These are phyloP conservation scores for Phenacoccus solenopsis DNA, from an alignment of 1,140 invertebrate species.

Conservation along the genomic window DNA sequence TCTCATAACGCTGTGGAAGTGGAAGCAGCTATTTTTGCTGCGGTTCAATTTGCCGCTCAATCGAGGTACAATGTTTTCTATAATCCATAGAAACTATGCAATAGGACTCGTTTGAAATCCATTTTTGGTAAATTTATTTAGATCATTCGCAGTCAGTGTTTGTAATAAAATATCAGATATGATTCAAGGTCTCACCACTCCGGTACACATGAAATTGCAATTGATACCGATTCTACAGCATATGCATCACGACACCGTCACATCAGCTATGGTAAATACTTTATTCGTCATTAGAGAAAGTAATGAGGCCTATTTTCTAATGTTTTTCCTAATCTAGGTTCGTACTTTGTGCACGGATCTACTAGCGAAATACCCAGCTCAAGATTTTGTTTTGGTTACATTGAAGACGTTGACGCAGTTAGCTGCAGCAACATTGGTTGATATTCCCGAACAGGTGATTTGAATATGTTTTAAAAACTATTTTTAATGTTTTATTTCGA, in stretches of 20 bases:
- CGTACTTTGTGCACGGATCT: constrained; percentile 64
- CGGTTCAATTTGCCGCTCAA: constrained; percentile 80
- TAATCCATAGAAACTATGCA: too few species aligned
- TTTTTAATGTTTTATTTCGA: neutral
- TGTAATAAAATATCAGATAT: constrained; percentile 90
- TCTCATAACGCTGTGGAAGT: constrained; percentile 92
- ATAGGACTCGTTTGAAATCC: neutral
- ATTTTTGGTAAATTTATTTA: constrained; percentile 37
- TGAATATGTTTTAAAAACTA: neutral
- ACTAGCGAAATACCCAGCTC: constrained; percentile 71
- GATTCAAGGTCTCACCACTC: constrained; percentile 83
- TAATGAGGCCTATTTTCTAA: constrained; percentile 21
- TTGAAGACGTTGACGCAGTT: constrained; percentile 78
- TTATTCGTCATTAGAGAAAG: neutral
- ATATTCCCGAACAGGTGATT: constrained; percentile 76
- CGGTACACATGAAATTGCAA: constrained; percentile 79
- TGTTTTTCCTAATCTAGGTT: constrained; percentile 36
- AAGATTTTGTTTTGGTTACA: constrained; percentile 74
- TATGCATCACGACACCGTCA: constrained; percentile 84
- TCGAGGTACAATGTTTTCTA: constrained; percentile 51
- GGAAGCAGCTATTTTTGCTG: constrained; percentile 89
- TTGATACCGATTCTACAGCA: constrained; percentile 83
- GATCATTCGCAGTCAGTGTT: constrained; percentile 89
- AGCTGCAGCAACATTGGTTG: constrained; percentile 73
- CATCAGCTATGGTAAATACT: constrained; percentile 58